These are phyloP conservation scores for Clarias platycephalus DNA, from an alignment of 2,797 vertebrate genomes.

Conservation along the genomic window DNA sequence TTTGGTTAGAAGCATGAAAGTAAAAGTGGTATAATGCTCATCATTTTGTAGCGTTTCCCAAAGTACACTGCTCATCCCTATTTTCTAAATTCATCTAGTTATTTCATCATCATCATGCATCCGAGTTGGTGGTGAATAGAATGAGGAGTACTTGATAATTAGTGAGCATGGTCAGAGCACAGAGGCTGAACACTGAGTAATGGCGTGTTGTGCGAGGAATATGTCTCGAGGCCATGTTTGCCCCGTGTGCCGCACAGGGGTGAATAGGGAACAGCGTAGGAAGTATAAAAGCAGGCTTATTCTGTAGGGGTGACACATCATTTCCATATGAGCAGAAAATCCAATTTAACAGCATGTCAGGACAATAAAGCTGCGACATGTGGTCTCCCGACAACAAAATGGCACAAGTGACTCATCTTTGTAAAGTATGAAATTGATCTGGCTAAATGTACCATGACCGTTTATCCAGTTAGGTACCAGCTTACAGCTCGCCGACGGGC, in stretches of 20 bases:
- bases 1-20: conserved; percentile 8
- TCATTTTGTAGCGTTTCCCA: not conserved
- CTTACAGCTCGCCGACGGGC: conserved; percentile 28
- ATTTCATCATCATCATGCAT: conserved; percentile 33
- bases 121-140: conserved; percentile 62
- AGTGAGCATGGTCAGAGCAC: conserved; percentile 65
- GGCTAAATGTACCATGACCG: conserved; percentile 73
- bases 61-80: not conserved
- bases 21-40: conserved; percentile 11
- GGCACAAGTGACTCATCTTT: conserved; percentile 61
- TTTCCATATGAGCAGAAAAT: conserved; percentile 82
- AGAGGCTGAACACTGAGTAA: conserved; percentile 46
- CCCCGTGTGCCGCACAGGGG: conserved; percentile 59
- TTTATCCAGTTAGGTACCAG: conserved; percentile 73
- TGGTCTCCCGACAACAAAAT: conserved; percentile 41
- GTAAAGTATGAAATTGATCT: conserved; percentile 76
- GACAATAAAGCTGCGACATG: conserved; percentile 70
- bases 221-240: conserved; percentile 63
- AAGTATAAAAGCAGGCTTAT: conserved; percentile 66
- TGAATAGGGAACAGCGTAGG: conserved; percentile 57
- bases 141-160: conserved; percentile 69
- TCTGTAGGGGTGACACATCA: conserved; percentile 67
- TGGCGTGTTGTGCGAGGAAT: conserved; percentile 48
- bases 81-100: not conserved
- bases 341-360: conserved; percentile 81